These are phyloP conservation scores for Philhelius pedissequus DNA, from an alignment of 2,888 invertebrate species.

Conservation along the genomic window DNA sequence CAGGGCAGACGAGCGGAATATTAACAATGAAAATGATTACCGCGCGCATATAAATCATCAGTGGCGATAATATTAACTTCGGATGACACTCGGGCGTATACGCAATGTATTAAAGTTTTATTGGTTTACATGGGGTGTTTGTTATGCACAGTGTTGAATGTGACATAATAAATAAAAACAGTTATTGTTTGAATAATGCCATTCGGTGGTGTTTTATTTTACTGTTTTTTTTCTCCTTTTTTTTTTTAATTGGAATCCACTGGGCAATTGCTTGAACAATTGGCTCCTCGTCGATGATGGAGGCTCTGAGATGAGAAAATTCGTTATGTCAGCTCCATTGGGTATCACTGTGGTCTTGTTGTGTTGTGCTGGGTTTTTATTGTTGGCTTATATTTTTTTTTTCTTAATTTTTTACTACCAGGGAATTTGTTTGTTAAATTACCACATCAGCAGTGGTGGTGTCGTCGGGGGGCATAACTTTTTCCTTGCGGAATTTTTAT, in stretches of 20 bases:
- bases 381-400: neutral
- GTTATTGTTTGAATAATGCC: conserved; percentile 39
- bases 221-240: neutral
- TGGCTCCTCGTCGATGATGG: neutral
- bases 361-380: neutral
- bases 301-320: neutral
- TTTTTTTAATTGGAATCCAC: conserved; percentile 44
- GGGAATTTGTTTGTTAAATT: no score
- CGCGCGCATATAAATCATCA: conserved; percentile 56
- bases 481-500: no score
- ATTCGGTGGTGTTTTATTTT: conserved; percentile 3
- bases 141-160: conserved; percentile 48
- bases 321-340: conserved; percentile 9
- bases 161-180: conserved; percentile 43
- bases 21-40: conserved; percentile 60
- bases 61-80: conserved; percentile 51
- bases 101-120: conserved; percentile 51
- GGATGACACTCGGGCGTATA: conserved; percentile 52
- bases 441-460: no score
- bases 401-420: no score
- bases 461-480: no score
- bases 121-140: conserved; percentile 37
- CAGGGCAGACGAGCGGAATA: neutral
- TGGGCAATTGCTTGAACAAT: conserved; percentile 35
- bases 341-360: neutral